A percentile compares a stretch with the other conserved stretches of the same genome.
Conservation (phyloP, 2,888 invertebrate genomes). For the Torymus aiolomorphi region DNA sequence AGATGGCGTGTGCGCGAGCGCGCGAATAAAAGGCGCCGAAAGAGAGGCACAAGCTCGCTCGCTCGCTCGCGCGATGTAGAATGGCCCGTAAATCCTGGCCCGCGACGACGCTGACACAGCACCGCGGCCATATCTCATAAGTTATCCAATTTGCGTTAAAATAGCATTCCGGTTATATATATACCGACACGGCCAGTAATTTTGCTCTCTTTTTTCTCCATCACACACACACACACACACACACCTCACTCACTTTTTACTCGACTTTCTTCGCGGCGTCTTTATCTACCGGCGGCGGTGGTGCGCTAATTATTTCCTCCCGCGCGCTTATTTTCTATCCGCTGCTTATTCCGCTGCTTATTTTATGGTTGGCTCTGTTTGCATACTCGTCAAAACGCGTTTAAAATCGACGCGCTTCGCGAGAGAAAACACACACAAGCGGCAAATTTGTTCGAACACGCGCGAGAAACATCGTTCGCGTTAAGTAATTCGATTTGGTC, state of each 20-base stretch:
- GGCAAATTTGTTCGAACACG: too few relatives aligned
- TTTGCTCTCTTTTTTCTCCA: constrained; percentile 58
- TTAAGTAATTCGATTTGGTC: not conserved
- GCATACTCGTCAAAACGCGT: too few relatives aligned
- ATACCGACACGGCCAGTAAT: constrained; percentile 54
- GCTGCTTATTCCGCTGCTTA: not conserved
- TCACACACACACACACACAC: constrained; percentile 20
- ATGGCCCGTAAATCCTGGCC: constrained; percentile 71
- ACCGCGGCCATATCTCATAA: constrained; percentile 71
- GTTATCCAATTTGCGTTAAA: constrained; percentile 74
- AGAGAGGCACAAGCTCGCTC: constrained; percentile 46
- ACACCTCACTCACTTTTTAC: not conserved
- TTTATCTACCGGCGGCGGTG: constrained; percentile 32
- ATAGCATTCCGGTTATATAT: constrained; percentile 64
- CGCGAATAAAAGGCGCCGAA: constrained; percentile 55
- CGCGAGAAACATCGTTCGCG: too few relatives aligned
- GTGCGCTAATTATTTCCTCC: constrained; percentile 43
- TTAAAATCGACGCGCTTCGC: too few relatives aligned
- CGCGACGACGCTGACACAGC: constrained; percentile 69
- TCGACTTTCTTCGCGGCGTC: constrained; percentile 14
- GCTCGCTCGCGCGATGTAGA: constrained; percentile 68
- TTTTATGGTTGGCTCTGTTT: too few relatives aligned
- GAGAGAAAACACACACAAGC: too few relatives aligned
- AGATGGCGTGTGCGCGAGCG: constrained; percentile 40
- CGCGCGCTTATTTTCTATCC: too few relatives aligned